Evolutionary conservation across 1,140 invertebrate species (phyloP).

Genomic region (Capitella teleta): DNA sequence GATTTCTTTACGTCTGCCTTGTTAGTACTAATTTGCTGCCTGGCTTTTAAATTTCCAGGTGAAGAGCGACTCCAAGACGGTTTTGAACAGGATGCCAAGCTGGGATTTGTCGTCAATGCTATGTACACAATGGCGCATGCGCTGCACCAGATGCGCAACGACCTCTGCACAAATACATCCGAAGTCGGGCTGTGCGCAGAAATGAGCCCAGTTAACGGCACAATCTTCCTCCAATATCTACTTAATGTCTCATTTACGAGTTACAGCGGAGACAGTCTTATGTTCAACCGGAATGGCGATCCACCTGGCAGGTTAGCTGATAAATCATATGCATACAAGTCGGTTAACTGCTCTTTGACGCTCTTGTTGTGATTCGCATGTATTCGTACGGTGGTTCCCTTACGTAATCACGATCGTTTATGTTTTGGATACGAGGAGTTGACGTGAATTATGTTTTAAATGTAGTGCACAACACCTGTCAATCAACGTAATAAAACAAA

Average conservation of each 20-base stretch:
- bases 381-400: too few relatives aligned
- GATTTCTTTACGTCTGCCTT: too few relatives aligned
- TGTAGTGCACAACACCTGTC: too few relatives aligned
- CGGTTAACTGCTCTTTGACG: too few relatives aligned
- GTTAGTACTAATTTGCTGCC: too few relatives aligned
- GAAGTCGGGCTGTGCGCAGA: conserved; percentile 49
- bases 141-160: conserved; percentile 50
- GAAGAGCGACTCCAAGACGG: conserved; percentile 33
- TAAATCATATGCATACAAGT: conserved; percentile 2
- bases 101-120: conserved; percentile 65
- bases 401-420: too few relatives aligned
- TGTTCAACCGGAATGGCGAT: conserved; percentile 71
- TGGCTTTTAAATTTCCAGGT: too few relatives aligned
- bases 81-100: conserved; percentile 61
- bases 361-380: too few relatives aligned
- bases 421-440: too few relatives aligned
- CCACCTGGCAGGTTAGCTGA: conserved; percentile 62
- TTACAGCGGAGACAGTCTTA: conserved; percentile 53
- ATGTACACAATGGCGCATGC: conserved; percentile 59
- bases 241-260: conserved; percentile 66
- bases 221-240: conserved; percentile 54
- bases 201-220: conserved; percentile 56
- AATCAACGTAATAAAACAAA: too few relatives aligned
- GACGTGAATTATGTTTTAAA: too few relatives aligned
- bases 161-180: conserved; percentile 29